Evolutionary conservation across 2,797 vertebrate genomes (phyloP).

Genomic region (Acropternis orthonyx): DNA sequence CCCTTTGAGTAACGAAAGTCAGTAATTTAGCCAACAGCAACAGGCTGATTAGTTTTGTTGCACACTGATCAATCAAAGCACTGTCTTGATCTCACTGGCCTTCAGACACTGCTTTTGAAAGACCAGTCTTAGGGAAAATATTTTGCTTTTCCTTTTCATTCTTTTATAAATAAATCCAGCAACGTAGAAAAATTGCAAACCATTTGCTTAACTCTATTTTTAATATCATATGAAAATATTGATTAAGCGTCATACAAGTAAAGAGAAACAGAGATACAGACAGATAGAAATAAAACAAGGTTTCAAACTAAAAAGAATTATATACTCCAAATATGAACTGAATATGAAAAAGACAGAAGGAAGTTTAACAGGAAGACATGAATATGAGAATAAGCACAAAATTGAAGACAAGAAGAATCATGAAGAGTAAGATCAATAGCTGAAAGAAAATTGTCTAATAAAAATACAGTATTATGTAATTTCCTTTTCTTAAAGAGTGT

Average conservation of each 20-base stretch:
- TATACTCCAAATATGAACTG: not conserved
- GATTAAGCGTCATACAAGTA: not conserved
- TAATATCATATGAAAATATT: not conserved
- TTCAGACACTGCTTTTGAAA: not conserved
- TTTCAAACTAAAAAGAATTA: not conserved
- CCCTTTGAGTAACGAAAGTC: not conserved
- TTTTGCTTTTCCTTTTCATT: not conserved
- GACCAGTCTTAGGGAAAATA: not conserved
- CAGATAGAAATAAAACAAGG: not conserved
- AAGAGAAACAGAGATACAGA: not conserved
- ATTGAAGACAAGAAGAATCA: not conserved
- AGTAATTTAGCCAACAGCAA: slow-evolving; percentile 18
- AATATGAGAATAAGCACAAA: not conserved
- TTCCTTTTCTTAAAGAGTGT: not conserved
- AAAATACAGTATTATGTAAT: not conserved
- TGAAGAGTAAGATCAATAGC: not conserved
- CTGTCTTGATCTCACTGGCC: not conserved
- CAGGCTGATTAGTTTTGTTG: slow-evolving; percentile 24
- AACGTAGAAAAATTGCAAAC: not conserved
- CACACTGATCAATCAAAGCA: not conserved
- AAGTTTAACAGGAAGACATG: not conserved
- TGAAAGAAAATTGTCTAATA: not conserved
- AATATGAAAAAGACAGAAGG: not conserved
- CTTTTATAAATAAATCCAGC: not conserved
- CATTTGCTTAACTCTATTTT: not conserved